Evolutionary conservation across 2,113 vertebrate species (phyloP).

Genomic region (Motacilla tschutschensis): DNA sequence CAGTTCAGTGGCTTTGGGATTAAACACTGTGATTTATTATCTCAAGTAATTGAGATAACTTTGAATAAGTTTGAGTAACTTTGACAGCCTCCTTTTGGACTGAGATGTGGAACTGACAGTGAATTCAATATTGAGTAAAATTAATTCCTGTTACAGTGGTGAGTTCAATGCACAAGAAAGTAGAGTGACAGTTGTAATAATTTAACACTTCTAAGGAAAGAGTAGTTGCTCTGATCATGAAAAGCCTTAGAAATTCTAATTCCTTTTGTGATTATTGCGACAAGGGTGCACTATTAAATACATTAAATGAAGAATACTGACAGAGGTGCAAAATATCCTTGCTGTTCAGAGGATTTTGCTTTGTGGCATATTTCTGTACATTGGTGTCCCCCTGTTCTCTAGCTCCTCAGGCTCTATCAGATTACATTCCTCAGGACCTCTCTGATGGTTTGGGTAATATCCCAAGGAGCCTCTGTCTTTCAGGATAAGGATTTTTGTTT

Average conservation of each 20-base stretch:
- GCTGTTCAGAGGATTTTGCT: neutral
- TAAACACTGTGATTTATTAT: slow-evolving; percentile 38
- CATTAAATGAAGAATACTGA: neutral
- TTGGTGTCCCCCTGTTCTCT: neutral
- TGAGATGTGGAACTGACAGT: neutral
- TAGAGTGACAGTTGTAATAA: slow-evolving; percentile 31
- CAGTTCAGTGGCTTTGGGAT: neutral
- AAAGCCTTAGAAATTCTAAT: slow-evolving; percentile 41
- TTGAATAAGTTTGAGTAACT: neutral
- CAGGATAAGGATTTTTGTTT: neutral
- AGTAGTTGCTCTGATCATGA: slow-evolving; percentile 23
- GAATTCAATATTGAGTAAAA: slow-evolving; percentile 40
- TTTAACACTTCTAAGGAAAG: neutral
- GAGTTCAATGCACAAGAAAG: slow-evolving; percentile 10
- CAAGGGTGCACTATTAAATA: neutral
- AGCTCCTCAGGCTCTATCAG: neutral
- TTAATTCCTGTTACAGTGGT: neutral
- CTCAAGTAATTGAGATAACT: neutral
- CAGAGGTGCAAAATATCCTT: neutral
- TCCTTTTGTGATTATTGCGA: neutral
- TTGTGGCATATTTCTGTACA: neutral
- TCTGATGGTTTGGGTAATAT: neutral
- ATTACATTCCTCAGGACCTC: neutral
- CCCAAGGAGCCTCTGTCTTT: neutral
- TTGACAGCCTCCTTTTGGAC: slow-evolving; percentile 12